These are phyloP conservation scores for Patella pellucida DNA, from an alignment of 2,888 invertebrate genomes.

Conservation along the genomic window DNA sequence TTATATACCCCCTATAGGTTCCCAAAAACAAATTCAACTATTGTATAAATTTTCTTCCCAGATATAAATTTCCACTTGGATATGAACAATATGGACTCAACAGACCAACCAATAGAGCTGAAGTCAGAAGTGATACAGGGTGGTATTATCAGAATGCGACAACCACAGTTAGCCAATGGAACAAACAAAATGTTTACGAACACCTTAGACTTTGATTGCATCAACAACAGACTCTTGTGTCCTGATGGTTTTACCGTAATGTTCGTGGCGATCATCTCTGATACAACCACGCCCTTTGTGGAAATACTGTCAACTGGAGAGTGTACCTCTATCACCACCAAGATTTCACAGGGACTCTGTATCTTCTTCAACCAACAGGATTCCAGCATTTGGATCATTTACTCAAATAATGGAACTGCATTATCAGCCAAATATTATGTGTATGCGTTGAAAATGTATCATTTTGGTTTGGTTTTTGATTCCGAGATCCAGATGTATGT, in stretches of 20 bases:
- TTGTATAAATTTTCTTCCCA: background rate
- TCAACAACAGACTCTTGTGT: conserved; percentile 15
- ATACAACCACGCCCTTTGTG: background rate
- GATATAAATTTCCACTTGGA: background rate
- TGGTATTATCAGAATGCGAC: background rate
- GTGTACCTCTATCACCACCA: background rate
- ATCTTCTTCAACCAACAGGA: background rate
- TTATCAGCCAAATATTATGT: background rate
- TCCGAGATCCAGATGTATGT: background rate
- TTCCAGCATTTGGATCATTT: background rate
- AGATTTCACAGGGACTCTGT: background rate
- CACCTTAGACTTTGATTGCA: conserved; percentile 18
- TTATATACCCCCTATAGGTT: too few species aligned
- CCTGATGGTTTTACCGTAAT: conserved; percentile 20
- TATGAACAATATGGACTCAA: background rate
- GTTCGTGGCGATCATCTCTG: background rate
- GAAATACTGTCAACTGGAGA: background rate
- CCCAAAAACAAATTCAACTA: too few species aligned
- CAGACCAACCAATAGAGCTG: too few species aligned
- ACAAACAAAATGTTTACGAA: background rate
- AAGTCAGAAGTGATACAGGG: background rate
- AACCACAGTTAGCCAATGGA: background rate
- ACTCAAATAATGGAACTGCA: background rate
- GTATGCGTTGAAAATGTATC: background rate
- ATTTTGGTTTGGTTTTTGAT: background rate